Evolutionary conservation across 1,140 invertebrate genomes (phyloP).

Genomic region (Stratiolaelaps scimitus): DNA sequence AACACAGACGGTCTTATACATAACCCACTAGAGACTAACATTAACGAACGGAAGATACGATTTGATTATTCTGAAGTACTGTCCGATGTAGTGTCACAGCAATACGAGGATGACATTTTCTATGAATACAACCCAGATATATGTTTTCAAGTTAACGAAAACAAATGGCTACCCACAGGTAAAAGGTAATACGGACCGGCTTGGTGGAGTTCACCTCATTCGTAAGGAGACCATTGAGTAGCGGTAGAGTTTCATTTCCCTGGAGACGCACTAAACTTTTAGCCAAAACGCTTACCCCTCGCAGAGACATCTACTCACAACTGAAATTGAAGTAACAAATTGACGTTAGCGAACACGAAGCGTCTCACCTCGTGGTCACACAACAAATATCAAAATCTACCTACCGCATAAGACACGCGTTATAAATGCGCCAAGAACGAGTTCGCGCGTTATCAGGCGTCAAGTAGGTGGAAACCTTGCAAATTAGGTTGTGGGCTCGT

Average conservation of each 20-base stretch:
- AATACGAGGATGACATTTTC: not conserved
- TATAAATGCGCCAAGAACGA: too few species aligned
- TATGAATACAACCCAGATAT: not conserved
- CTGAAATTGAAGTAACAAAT: not conserved
- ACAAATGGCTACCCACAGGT: not conserved
- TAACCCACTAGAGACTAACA: too few species aligned
- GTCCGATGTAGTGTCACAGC: not conserved
- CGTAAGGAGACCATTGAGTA: slow-evolving; percentile 9
- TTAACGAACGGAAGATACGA: not conserved
- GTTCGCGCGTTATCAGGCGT: too few species aligned
- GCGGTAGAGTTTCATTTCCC: not conserved
- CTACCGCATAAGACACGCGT: not conserved
- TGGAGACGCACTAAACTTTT: not conserved
- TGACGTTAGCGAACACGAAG: not conserved
- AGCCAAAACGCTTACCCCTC: not conserved
- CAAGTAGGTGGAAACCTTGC: too few species aligned
- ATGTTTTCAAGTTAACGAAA: not conserved
- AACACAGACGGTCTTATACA: too few species aligned
- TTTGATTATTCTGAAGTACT: not conserved
- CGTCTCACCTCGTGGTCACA: not conserved
- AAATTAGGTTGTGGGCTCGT: too few species aligned
- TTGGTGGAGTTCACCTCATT: not conserved
- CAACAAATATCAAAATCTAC: not conserved
- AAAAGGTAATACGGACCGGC: not conserved
- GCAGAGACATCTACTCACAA: not conserved